Conservation (phyloP, 2,113 vertebrate genomes). For the Dendrocopos noguchii region DNA sequence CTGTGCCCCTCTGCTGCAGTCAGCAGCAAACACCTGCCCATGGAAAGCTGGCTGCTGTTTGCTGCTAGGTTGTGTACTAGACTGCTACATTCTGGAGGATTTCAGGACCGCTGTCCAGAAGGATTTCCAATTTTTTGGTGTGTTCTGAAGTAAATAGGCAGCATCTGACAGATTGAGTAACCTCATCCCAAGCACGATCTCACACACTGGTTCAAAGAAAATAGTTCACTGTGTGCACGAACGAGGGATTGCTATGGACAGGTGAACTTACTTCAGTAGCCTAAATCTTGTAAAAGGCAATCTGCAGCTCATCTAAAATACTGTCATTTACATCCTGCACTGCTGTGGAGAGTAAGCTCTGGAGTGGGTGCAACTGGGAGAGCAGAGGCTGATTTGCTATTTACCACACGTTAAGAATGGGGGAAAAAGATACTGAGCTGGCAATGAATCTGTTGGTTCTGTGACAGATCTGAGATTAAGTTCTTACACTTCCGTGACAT, state of each 20-base stretch:
- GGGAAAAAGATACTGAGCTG: not conserved
- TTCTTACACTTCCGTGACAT: conserved; percentile 72
- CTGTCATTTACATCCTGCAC: not conserved
- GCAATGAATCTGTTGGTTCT: conserved; percentile 66
- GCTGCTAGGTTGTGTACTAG: not conserved
- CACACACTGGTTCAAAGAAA: not conserved
- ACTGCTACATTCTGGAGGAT: not conserved
- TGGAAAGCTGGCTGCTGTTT: not conserved
- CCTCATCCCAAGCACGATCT: not conserved
- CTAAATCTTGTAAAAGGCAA: not conserved
- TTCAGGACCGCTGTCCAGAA: not conserved
- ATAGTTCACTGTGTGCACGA: not conserved
- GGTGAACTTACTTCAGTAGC: not conserved
- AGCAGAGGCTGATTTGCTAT: not conserved
- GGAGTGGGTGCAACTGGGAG: not conserved
- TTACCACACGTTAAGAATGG: not conserved
- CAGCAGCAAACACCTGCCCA: not conserved
- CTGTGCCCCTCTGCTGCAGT: accelerated
- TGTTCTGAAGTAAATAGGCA: not conserved
- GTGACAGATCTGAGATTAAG: conserved; percentile 73
- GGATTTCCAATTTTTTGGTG: not conserved
- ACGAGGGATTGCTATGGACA: not conserved
- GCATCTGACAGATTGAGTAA: not conserved
- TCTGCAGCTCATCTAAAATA: not conserved
- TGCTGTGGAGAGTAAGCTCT: not conserved